These are phyloP conservation scores for Chironomus tentans DNA, from an alignment of 2,888 invertebrate genomes.

Conservation along the genomic window DNA sequence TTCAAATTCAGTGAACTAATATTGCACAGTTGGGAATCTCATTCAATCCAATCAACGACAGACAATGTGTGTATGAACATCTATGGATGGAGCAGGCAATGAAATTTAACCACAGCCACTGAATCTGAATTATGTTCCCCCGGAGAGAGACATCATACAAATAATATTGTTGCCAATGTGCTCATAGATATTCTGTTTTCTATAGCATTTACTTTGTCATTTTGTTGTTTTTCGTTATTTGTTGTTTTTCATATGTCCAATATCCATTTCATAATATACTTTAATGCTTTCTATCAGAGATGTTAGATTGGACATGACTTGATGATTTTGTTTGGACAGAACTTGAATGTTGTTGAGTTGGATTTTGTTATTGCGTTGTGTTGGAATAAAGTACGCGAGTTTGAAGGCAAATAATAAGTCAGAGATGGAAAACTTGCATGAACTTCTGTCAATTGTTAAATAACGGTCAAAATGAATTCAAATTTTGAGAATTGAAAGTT, in stretches of 20 bases:
- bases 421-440: no score
- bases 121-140: conserved; percentile 21
- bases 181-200: not conserved
- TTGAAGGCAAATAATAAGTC: no score
- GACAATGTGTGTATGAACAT: not conserved
- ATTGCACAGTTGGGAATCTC: conserved; percentile 17
- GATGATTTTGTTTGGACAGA: no score
- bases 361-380: no score
- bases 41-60: not conserved
- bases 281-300: no score
- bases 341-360: no score
- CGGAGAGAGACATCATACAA: conserved; percentile 6
- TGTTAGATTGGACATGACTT: no score
- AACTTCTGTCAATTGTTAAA: no score
- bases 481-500: no score
- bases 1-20: conserved; percentile 21
- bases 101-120: not conserved
- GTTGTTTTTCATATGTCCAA: not conserved
- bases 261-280: not conserved
- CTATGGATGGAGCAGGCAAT: not conserved
- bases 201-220: not conserved
- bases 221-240: not conserved
- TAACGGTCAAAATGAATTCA: no score
- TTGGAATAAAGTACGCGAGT: no score
- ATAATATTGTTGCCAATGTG: not conserved